Base-by-base conservation (phyloP, 2,113 vertebrate genomes). In the Enhydra lutris region DNA sequence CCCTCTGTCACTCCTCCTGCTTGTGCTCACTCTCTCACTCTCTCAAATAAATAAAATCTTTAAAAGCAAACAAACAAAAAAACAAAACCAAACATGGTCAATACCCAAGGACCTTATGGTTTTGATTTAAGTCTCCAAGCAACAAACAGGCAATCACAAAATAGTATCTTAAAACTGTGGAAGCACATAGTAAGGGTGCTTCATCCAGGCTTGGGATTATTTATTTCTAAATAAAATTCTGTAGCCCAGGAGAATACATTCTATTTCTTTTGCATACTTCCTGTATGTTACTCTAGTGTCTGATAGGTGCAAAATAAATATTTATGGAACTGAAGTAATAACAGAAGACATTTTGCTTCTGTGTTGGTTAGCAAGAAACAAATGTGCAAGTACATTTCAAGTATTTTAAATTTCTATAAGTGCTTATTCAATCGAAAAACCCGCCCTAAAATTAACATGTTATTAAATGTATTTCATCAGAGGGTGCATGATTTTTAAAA, bases 301-400 rank as follows among this genome's bases (percentile, higher is more conserved):
- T 88, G 9, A 45, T 34, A 80, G 3, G 0, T 91, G 9, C 4
- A 91, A 97, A 89, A 81, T 95, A 96, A 96, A 90, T 45, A 95
- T 73, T 87, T 86, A 42, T 61, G 17, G 4, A 91, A 55, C 24
- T 82, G 34, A 81, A 89, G 82, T 84, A 94, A 17, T 36, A 65
- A 36, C 8, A 45, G 20, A 67, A 92, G 18, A 29, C 26, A 63
- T 63, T 91, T 88, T 34, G 7, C 45, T 92, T 88, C 52, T 34
- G 5, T 61, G 52, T 88, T 91, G 61, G n/a, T 83, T 94, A 59
- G 29, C 31, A 93, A 69, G 7, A 82, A 88, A 83, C 3, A 76
- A 80, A 78, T n/a, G 9, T 39, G 29, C 1, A 84, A 94, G 24
- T 84, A 94, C 74, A 83, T 83, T 63, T 86, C 31, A 95, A 78